Conservation (phyloP, 1,140 invertebrate species). For the Ephestia elutella region DNA sequence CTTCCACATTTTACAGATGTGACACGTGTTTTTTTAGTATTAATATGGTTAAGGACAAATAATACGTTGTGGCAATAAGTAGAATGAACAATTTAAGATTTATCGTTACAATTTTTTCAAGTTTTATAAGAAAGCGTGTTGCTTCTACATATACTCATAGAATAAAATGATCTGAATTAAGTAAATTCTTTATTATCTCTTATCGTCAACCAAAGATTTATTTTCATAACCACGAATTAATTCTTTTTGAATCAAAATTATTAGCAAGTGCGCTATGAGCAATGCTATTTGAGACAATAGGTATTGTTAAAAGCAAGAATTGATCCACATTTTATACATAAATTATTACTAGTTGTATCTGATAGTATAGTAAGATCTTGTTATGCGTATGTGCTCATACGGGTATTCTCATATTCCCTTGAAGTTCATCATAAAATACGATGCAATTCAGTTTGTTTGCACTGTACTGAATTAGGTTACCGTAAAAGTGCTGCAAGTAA, state of each 20-base stretch:
- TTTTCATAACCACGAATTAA: not conserved
- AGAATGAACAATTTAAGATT: slow-evolving; percentile 17
- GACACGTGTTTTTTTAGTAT: slow-evolving; percentile 10
- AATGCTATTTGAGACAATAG: slow-evolving; percentile 69
- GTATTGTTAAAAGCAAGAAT: slow-evolving; percentile 66
- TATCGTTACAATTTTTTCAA: slow-evolving; percentile 8
- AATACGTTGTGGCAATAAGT: slow-evolving; percentile 32
- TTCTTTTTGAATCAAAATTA: slow-evolving; percentile 27
- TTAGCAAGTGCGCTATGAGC: slow-evolving; percentile 41
- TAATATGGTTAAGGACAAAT: slow-evolving; percentile 28
- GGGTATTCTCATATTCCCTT: slow-evolving; percentile 9
- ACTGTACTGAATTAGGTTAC: too few species aligned
- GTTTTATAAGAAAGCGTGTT: slow-evolving; percentile 10
- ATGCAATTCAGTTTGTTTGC: too few species aligned
- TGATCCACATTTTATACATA: slow-evolving; percentile 63
- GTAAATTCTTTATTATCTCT: not conserved
- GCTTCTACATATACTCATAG: slow-evolving; percentile 2
- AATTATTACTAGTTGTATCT: slow-evolving; percentile 56
- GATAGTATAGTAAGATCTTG: slow-evolving; percentile 46
- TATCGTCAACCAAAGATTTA: not conserved
- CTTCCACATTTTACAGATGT: slow-evolving; percentile 9
- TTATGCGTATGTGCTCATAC: slow-evolving; percentile 29
- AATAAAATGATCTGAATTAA: slow-evolving; percentile 3
- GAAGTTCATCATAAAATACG: too few species aligned
- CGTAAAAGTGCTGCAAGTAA: too few species aligned